Percentiles rank a stretch among this genome's conserved stretches.
These are phyloP conservation scores for Zelleria hepariella DNA, from an alignment of 2,888 invertebrate species.

Conservation along the genomic window DNA sequence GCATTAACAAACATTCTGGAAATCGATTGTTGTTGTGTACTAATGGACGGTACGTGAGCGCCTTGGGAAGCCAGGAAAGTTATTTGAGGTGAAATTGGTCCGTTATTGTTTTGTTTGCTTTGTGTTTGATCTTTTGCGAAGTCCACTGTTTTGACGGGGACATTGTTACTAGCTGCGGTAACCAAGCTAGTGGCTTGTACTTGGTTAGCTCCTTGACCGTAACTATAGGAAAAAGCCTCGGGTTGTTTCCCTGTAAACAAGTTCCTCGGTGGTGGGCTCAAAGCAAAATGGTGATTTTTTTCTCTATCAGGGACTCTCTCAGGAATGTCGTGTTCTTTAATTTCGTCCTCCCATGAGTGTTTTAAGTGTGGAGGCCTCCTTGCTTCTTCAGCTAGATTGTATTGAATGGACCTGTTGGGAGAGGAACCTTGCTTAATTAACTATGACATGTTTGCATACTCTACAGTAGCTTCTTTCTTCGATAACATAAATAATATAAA, in stretches of 20 bases:
- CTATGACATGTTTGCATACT: too few relatives aligned
- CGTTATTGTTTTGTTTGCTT: constrained; percentile 40
- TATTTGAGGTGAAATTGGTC: constrained; percentile 55
- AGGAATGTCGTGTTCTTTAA: constrained; percentile 34
- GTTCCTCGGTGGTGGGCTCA: constrained; percentile 32
- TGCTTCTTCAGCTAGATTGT: constrained; percentile 63
- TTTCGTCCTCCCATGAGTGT: constrained; percentile 40
- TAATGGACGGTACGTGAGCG: constrained; percentile 46
- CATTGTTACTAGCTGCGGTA: constrained; percentile 40
- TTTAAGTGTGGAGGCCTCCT: constrained; percentile 49
- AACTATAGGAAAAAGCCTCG: constrained; percentile 60
- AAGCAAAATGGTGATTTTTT: constrained; percentile 19
- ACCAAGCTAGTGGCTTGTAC: constrained; percentile 36
- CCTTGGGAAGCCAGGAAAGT: constrained; percentile 65
- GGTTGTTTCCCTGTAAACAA: constrained; percentile 61
- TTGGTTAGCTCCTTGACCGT: constrained; percentile 12
- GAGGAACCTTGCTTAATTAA: constrained; percentile 9
- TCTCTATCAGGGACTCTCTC: constrained; percentile 27
- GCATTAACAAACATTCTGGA: constrained; percentile 37
- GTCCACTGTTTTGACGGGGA: constrained; percentile 41
- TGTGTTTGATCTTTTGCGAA: constrained; percentile 39
- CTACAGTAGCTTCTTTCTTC: too few relatives aligned
- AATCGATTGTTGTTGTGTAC: constrained; percentile 32
- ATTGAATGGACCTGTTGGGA: constrained; percentile 51
- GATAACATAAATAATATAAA: too few relatives aligned